Evolutionary conservation across 2,113 vertebrate genomes (phyloP).

Genomic region (Progne subis): DNA sequence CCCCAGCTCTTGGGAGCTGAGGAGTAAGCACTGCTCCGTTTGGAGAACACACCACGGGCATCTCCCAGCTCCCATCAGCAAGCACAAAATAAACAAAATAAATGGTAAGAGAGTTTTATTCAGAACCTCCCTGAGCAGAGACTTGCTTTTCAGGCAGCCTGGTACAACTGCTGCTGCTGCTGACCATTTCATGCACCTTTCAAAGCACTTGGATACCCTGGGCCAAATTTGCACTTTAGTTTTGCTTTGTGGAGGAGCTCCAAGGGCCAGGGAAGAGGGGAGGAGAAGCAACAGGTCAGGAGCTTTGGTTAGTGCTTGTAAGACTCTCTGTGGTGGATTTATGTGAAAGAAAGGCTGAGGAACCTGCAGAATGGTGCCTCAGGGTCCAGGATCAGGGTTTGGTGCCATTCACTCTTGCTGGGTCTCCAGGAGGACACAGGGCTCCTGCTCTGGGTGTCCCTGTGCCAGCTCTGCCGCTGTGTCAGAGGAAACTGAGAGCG

Average conservation of each 20-base stretch:
- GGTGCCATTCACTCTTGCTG: background rate
- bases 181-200: fast-evolving
- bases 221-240: background rate
- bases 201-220: background rate
- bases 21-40: background rate
- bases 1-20: background rate
- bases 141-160: background rate
- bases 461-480: background rate
- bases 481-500: fast-evolving
- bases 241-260: background rate
- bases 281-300: background rate
- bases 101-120: background rate
- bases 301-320: background rate
- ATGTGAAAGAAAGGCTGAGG: background rate
- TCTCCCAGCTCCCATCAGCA: background rate
- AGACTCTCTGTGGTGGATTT: background rate
- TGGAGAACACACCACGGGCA: background rate
- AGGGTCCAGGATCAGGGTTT: too few relatives aligned
- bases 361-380: background rate
- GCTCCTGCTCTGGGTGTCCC: background rate
- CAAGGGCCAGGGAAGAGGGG: background rate
- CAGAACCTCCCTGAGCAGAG: background rate
- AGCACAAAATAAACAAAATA: background rate
- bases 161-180: background rate
- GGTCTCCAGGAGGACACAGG: background rate